Evolutionary conservation across 2,888 invertebrate species (phyloP), one percentile per base, ranked within the genome.

Genomic region (Lingula anatina): DNA sequence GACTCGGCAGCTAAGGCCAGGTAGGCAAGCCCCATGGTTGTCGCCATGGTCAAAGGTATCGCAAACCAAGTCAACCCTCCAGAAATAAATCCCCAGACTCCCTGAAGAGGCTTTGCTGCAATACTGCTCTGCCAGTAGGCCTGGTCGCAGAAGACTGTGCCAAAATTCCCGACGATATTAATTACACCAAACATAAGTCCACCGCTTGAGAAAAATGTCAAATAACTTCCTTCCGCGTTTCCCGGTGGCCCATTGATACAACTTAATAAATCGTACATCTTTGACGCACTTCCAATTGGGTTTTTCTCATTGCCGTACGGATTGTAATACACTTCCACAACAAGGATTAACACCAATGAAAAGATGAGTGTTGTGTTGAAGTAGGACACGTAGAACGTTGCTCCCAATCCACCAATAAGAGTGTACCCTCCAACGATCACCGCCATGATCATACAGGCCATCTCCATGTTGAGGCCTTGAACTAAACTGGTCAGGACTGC

Each of bases 71-170:
- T 60, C 1, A 78, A 28, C 0, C 76, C 76, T n/a, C n/a, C n/a
- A n/a, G n/a, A n/a, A n/a, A n/a, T n/a, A n/a, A n/a, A n/a, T n/a
- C n/a, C n/a, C n/a, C n/a, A n/a, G n/a, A n/a, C n/a, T n/a, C n/a
- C n/a, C n/a, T n/a, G n/a, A n/a, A n/a, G n/a, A n/a, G n/a, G n/a
- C n/a, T n/a, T n/a, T n/a, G n/a, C n/a, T n/a, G n/a, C n/a, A n/a
- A n/a, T n/a, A n/a, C n/a, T n/a, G 52, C 72, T 72, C 57, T 77
- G 76, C 76, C 77, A 77, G 53, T 75, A 77, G 0, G 75, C 70
- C 59, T 77, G 76, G 57, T 77, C 77, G 25, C 75, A 70, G 50
- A 73, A 77, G 3, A 76, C 73, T 2, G 77, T 73, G 3, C 76
- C 75, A 53, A 78, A 77, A 48, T 75, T 75, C 21, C 76, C 77